Base-by-base conservation (phyloP, 2,113 vertebrate species). In the Neolamprologus falcicula region DNA sequence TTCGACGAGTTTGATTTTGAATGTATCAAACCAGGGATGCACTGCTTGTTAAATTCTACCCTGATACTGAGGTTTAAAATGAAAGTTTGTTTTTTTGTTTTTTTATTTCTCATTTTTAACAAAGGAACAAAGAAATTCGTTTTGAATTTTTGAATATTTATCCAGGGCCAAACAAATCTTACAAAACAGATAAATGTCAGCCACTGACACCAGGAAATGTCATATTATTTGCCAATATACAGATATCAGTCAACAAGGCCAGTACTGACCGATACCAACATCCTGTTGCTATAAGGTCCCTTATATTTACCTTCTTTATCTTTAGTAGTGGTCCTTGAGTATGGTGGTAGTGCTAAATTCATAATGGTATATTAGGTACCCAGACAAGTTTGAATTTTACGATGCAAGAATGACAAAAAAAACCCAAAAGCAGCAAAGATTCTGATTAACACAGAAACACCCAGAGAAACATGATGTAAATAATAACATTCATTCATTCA, bases 51-150 rank as follows among this genome's bases (percentile, higher is more conserved):
- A 47, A 47, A 47, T 28, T 47, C 6, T 17, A 26, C 24, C 9
- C 40, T 28, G 24, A 47, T 47, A 63, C 59, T 63, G 59, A 63
- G 6, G 14, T 76, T 45, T 76, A 76, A 10, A 45, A 73, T 76
- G 7, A 28, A 45, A 45, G 40, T 45, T 73, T 47, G 16, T 31
- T 50, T 45, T 16, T 26, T 17, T 6, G 13, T 2, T 16, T 50
- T 50, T 17, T 76, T 19, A 50, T 50, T 45, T 26, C 37, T 7
- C 71, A 76, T 76, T 28, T 47, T 28, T 47, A 76, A 45, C 9
- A 47, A 76, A 47, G 6, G 3, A 37, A 47, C 42, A 19, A 76
- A 76, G 2, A 73, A 21, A 71, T 73, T 73, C 1, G 28, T 76
- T 17, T 66, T 21, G 4, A 13, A 28, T 19, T 50, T 31, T 50